Base-by-base conservation (phyloP, 2,113 vertebrate genomes). In the Equus przewalskii region DNA sequence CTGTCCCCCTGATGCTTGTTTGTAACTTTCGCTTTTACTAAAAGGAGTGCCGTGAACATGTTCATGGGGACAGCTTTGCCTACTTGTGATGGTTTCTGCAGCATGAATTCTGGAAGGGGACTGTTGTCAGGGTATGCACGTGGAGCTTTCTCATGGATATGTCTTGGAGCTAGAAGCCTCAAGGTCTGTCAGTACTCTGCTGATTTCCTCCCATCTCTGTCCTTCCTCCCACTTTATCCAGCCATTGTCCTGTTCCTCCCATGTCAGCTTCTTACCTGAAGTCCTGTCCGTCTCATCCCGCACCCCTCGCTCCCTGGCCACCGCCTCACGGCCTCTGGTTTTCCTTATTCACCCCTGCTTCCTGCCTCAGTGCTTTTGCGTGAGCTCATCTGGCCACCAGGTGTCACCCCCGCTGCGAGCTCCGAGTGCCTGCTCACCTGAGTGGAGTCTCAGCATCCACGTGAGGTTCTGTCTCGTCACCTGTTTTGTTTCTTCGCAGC, bases 51-150 rank as follows among this genome's bases (percentile, higher is more conserved):
- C 3, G 36, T 1, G 44, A 16, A 8, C 16, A 8, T 2, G 16
- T 36, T 58, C 1, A 18, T 24, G 13, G 22, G 36, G 3, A 5
- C 7, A 0, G 16, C 69, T 18, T 4, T 4, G 7, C 19, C 0
- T 12, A 0, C 24, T 51, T 16, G 15, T 16, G 5, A 6, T 2
- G 0, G 21, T 56, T 44, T 16, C n/a, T 33, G 26, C 19, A 41
- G 33, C 21, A 28, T 9, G 33, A 12, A 6, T 19, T 54, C 41
- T 5, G 16, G 33, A 21, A 16, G 28, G 9, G 15, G n/a, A 19
- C 15, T 7, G 58, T 30, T 30, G 72, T 10, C 11, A 5, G 36
- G 36, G 51, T 2, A 1, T 2, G 6, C 5, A 54, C 11, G 7
- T n/a, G 12, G 41, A 72, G 24, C n/a, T 58, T 41, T 70, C 18